Base-by-base conservation (phyloP, 2,888 invertebrate genomes). In the Stictocephala bisonia region DNA sequence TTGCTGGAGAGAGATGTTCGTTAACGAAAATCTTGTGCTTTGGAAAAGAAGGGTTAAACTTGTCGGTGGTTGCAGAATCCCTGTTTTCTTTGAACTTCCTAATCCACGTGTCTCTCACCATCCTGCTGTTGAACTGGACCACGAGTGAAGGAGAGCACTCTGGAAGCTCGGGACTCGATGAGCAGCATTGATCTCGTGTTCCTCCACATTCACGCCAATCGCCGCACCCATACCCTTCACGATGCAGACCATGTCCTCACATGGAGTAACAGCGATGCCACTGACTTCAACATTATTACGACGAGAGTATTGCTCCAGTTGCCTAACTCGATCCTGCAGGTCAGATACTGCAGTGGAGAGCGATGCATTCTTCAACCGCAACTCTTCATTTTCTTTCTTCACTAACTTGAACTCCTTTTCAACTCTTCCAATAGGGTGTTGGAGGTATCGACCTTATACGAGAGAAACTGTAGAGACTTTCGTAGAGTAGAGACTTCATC, bases 121-220 rank as follows among this genome's bases (percentile, higher is more conserved):
- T 3, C 27, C 51, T 24, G 48, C n/a, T 15, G 18, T 48, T 18
- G 29, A 68, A 68, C 51, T 68, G 68, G 27, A 68, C 68, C 31
- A 68, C 29, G 31, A 68, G 27, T n/a, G 50, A 68, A 0, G 68
- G 68, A 6, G n/a, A n/a, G n/a, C n/a, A n/a, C n/a, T n/a, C 68
- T n/a, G 27, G 48, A 68, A 68, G 18, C 29, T 29, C 27, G 68
- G 50, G 4, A 68, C 51, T 3, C 68, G 41, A 20, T 68, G 50
- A 11, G 68, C 50, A 11, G 68, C 66, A 48, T 26, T 50, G 15
- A 68, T 68, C 20, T 50, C 26, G 4, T 26, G n/a, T n/a, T 50
- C 51, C 20, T 50, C 20, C 11, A 68, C 18, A 18, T 13, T 20
- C 29, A 68, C 50, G 11, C 68, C 50, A 13, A 68, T 9, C 31